Percentiles rank a stretch among this genome's conserved stretches.
These are phyloP conservation scores for Hanleya hanleyi DNA, from an alignment of 2,888 invertebrate species.

Conservation along the genomic window DNA sequence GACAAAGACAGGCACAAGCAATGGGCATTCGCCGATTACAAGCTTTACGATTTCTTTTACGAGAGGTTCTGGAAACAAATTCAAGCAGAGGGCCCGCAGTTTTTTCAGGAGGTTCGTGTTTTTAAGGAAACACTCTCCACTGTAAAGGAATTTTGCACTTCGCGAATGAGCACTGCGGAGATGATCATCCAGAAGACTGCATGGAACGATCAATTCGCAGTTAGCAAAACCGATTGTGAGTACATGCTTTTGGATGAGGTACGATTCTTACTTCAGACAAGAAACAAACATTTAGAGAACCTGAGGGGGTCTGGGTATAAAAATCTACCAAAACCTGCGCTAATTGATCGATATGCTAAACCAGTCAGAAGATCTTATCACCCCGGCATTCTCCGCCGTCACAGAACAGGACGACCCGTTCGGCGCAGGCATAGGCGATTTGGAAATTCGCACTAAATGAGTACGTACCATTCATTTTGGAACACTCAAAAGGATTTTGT, in stretches of 20 bases:
- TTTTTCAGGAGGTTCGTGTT: neutral
- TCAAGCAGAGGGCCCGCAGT: neutral
- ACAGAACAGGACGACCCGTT: too few species aligned
- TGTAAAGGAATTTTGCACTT: neutral
- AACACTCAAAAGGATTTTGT: too few species aligned
- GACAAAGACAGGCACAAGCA: constrained; percentile 14
- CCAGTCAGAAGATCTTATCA: too few species aligned
- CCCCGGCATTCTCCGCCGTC: too few species aligned
- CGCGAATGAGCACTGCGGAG: neutral
- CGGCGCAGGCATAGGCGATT: too few species aligned
- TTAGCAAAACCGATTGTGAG: neutral
- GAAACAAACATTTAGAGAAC: neutral
- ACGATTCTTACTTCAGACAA: neutral
- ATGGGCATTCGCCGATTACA: neutral
- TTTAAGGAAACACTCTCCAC: neutral
- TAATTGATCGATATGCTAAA: too few species aligned
- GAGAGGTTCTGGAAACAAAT: neutral
- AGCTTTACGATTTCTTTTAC: neutral
- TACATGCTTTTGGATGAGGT: neutral
- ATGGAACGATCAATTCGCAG: neutral
- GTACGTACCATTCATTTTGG: too few species aligned
- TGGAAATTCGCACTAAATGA: too few species aligned
- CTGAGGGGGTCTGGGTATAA: neutral
- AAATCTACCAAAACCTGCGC: too few species aligned
- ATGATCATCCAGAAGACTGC: neutral